Percentiles rank a stretch among this genome's conserved stretches.
Conservation (phyloP, 1,140 invertebrate genomes). For the Plodia interpunctella region DNA sequence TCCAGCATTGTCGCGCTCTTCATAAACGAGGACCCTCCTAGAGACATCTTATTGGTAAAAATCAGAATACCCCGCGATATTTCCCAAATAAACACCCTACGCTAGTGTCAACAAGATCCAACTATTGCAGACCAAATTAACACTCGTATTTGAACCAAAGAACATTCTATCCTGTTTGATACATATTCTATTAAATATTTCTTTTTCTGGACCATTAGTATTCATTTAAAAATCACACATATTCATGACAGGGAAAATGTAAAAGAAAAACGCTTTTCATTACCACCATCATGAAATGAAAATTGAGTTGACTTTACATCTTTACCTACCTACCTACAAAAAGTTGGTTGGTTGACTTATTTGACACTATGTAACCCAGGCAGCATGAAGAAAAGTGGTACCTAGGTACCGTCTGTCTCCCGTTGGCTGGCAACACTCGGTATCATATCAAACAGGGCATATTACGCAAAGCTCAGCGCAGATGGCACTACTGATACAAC, state of each 20-base stretch:
- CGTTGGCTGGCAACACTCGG: no score
- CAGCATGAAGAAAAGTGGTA: no score
- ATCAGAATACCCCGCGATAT: constrained; percentile 18
- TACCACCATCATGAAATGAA: constrained; percentile 7
- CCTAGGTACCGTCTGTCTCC: no score
- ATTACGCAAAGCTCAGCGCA: no score
- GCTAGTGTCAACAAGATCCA: constrained; percentile 29
- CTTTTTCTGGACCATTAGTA: not conserved
- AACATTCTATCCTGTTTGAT: constrained; percentile 19
- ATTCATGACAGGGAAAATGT: not conserved
- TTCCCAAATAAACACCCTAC: constrained; percentile 23
- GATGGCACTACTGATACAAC: no score
- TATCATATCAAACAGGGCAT: no score
- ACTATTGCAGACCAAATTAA: constrained; percentile 9
- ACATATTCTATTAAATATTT: not conserved
- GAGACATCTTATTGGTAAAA: constrained; percentile 69
- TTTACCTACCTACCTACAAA: not conserved
- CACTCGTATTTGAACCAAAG: constrained; percentile 9
- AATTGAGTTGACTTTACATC: constrained; percentile 14
- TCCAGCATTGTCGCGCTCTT: constrained; percentile 87
- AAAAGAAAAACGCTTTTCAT: not conserved
- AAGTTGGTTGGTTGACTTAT: no score
- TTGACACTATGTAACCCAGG: no score
- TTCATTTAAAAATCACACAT: constrained; percentile 15
- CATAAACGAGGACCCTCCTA: constrained; percentile 78